These are phyloP conservation scores for Leptopilina myrica DNA, from an alignment of 2,888 invertebrate species.

Conservation along the genomic window DNA sequence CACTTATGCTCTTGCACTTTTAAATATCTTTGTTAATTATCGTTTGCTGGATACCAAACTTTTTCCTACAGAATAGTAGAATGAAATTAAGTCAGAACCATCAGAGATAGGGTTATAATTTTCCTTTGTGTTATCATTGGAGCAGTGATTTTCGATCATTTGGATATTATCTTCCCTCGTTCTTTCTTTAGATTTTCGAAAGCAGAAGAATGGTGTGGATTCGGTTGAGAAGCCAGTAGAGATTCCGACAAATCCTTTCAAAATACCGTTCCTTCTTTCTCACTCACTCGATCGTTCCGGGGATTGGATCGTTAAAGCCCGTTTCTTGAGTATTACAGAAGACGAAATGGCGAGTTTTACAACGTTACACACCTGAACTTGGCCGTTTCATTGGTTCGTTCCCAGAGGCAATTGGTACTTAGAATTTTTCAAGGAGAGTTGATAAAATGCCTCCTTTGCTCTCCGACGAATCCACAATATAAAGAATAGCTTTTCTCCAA, in stretches of 20 bases:
- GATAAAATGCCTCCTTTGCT: slow-evolving; percentile 7
- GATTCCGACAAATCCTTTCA: slow-evolving; percentile 34
- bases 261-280: background rate
- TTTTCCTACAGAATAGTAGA: too few species aligned
- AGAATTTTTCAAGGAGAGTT: slow-evolving; percentile 32
- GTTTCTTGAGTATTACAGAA: slow-evolving; percentile 26
- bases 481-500: background rate
- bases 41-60: too few species aligned
- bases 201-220: background rate
- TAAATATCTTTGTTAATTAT: too few species aligned
- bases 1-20: too few species aligned
- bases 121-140: background rate
- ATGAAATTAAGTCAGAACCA: background rate
- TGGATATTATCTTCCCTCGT: slow-evolving; percentile 3
- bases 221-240: background rate
- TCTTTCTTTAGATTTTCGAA: slow-evolving; percentile 6
- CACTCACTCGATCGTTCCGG: slow-evolving; percentile 15
- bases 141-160: background rate
- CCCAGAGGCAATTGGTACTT: slow-evolving; percentile 31
- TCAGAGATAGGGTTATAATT: background rate
- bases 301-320: slow-evolving; percentile 38
- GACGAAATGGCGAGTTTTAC: slow-evolving; percentile 29
- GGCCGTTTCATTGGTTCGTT: slow-evolving; percentile 32
- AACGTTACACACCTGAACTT: slow-evolving; percentile 33
- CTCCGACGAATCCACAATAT: slow-evolving; percentile 7